These are phyloP conservation scores for Yponomeuta malinellus DNA, from an alignment of 2,888 invertebrate species.

Conservation along the genomic window DNA sequence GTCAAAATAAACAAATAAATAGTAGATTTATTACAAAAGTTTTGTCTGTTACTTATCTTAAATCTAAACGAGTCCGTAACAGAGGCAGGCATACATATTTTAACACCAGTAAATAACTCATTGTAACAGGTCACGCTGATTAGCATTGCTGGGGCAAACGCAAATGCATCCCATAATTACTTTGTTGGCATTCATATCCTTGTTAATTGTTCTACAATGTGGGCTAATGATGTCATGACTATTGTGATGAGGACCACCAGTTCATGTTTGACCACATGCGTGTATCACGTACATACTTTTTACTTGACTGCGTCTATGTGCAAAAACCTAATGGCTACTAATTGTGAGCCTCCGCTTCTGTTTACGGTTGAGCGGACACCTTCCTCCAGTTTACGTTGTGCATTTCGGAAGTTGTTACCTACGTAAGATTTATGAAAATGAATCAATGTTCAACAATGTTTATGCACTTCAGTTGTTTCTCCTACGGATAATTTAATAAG, in stretches of 20 bases:
- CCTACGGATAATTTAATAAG: no score
- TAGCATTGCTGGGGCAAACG: neutral
- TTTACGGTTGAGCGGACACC: neutral
- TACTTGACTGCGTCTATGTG: conserved; percentile 27
- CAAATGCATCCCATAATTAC: neutral
- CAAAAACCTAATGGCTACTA: conserved; percentile 22
- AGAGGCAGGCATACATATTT: neutral
- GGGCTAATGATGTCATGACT: conserved; percentile 2
- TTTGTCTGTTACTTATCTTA: neutral
- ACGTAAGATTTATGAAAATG: neutral
- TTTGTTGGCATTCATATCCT: neutral
- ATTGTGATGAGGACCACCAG: neutral
- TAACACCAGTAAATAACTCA: neutral
- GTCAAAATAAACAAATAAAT: neutral
- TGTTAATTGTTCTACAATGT: conserved; percentile 4
- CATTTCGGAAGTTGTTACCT: conserved; percentile 4
- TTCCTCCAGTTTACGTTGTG: conserved; percentile 2
- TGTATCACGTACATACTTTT: conserved; percentile 31
- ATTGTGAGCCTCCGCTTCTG: neutral
- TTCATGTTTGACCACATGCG: conserved; percentile 18
- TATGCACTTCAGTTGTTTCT: neutral
- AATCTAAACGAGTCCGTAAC: neutral
- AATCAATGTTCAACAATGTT: neutral
- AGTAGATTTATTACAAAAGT: neutral
- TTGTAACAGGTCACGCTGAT: neutral